A percentile compares a stretch with the other conserved stretches of the same genome.
Conservation (phyloP, 1,140 invertebrate genomes). For the Antheraea mylitta region DNA sequence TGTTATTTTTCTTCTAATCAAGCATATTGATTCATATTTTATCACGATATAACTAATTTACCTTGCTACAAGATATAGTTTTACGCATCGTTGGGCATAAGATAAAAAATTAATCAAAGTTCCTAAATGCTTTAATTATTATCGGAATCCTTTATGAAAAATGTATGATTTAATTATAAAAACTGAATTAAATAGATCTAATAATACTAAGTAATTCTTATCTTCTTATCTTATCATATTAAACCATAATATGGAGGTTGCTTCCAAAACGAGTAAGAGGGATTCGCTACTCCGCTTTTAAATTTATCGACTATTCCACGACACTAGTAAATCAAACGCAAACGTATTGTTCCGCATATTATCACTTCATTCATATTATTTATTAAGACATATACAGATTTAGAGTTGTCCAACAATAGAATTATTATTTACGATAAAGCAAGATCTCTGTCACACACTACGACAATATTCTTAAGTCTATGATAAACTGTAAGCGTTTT, state of each 20-base stretch:
- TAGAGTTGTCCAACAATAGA: constrained; percentile 49
- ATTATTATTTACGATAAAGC: constrained; percentile 54
- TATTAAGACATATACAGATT: constrained; percentile 54
- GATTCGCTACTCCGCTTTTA: background rate
- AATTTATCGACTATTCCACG: constrained; percentile 11
- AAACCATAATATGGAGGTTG: background rate
- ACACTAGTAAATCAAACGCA: constrained; percentile 44
- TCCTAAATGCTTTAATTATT: no score
- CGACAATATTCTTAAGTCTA: constrained; percentile 28
- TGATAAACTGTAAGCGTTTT: background rate
- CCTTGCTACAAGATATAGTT: no score
- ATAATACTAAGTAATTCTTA: no score
- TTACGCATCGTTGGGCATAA: no score
- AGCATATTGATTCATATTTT: no score
- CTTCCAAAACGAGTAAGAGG: background rate
- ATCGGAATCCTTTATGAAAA: no score
- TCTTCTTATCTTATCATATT: no score
- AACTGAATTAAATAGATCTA: no score
- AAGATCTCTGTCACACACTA: constrained; percentile 34
- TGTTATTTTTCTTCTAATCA: no score
- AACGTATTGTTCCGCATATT: constrained; percentile 52
- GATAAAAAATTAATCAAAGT: no score
- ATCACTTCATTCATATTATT: constrained; percentile 62
- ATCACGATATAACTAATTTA: no score
- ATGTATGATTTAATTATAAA: no score